phyloP scores from a whole-genome alignment of 1,140 invertebrate genomes.

The Caenorhabditis tropicalis region DNA sequence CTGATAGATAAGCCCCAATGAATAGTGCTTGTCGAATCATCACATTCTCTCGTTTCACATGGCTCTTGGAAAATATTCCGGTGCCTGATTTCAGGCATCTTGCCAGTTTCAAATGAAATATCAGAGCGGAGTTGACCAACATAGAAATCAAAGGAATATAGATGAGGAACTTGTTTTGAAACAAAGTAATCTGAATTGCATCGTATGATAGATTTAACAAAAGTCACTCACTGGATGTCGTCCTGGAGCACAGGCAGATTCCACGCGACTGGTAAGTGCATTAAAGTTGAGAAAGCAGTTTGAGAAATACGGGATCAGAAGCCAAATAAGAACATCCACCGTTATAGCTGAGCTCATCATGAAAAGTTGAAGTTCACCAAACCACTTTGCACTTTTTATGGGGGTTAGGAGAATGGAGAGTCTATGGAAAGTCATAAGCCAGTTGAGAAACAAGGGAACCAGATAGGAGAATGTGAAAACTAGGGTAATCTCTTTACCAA shows the following conservation, averaged over 20 bases:
- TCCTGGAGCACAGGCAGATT: background rate
- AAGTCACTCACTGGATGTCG: background rate
- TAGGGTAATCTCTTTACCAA: background rate
- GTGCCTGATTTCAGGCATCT: background rate
- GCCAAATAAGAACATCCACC: background rate
- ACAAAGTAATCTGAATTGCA: background rate
- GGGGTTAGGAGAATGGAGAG: background rate
- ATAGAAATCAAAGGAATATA: background rate
- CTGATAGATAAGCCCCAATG: background rate
- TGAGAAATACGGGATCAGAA: background rate
- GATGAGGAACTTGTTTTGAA: background rate
- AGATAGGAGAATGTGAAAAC: background rate
- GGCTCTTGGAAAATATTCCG: too few species aligned
- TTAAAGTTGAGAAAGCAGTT: background rate
- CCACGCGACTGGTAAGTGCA: background rate
- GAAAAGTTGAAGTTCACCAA: background rate
- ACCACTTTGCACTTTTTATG: background rate
- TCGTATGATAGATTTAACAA: background rate
- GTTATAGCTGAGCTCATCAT: background rate
- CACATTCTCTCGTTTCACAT: background rate
- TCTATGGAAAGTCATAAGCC: background rate
- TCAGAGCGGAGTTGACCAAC: background rate
- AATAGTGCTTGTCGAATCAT: background rate
- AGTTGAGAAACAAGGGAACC: background rate
- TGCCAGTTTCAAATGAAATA: background rate